Evolutionary conservation across 1,140 invertebrate species (phyloP).

Genomic region (Drosophila burlai): DNA sequence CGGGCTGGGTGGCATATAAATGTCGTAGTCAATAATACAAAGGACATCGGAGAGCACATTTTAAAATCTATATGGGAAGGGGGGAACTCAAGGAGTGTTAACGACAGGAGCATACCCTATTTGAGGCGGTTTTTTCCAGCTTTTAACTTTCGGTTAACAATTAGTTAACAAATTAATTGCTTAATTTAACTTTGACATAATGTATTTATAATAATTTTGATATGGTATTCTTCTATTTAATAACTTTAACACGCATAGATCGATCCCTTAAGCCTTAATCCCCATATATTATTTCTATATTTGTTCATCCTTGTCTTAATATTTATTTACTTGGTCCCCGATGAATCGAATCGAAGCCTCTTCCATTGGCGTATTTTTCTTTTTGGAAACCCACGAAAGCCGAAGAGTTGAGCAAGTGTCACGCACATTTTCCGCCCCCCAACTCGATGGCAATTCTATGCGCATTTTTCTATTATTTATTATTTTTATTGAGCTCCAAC

Average conservation of each 20-base stretch:
- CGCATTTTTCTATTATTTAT: conserved; percentile 82
- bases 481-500: conserved; percentile 60
- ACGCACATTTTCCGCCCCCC: conserved; percentile 58
- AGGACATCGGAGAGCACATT: conserved; percentile 31
- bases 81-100: rapidly evolving
- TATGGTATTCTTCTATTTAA: not conserved
- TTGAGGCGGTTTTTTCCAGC: not conserved
- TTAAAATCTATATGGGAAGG: conserved; percentile 60
- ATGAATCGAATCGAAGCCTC: not conserved
- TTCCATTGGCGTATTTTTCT: not conserved
- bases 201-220: not conserved
- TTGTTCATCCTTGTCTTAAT: not conserved
- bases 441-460: conserved; percentile 59
- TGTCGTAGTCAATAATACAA: conserved; percentile 75
- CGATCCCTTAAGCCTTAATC: not conserved
- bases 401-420: conserved; percentile 60
- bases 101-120: not conserved
- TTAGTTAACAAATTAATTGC: not conserved
- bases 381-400: conserved; percentile 36
- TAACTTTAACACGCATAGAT: not conserved
- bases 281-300: conserved; percentile 3
- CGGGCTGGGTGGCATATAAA: conserved; percentile 63
- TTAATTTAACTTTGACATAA: not conserved
- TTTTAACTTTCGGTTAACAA: not conserved
- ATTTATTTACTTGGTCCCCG: conserved; percentile 2